phyloP scores from a whole-genome alignment of 2,797 vertebrate species.

The Tauraco hartlaubi region DNA sequence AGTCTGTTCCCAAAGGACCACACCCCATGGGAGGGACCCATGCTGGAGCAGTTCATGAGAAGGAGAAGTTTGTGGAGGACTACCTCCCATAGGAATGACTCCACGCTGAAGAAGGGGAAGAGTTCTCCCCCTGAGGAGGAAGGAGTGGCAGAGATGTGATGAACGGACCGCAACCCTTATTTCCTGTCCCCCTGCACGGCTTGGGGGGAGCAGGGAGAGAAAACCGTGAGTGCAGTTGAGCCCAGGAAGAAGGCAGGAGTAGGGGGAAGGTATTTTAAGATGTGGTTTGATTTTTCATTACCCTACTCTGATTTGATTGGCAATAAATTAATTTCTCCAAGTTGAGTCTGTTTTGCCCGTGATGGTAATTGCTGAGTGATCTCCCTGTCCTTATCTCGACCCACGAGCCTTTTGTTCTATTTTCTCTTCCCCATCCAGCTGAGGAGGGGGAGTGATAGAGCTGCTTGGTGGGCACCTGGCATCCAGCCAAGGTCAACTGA shows the following conservation, averaged over 20 bases:
- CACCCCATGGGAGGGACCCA: background rate
- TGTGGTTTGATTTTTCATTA: background rate
- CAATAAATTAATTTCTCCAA: background rate
- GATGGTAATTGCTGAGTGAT: background rate
- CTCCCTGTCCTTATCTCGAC: background rate
- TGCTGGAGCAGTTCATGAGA: background rate
- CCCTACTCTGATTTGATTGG: background rate
- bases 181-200: rapidly evolving
- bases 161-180: background rate
- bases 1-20: no score
- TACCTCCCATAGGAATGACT: background rate
- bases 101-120: background rate
- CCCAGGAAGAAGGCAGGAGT: background rate
- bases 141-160: background rate
- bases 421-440: background rate
- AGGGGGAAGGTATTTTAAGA: background rate
- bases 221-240: background rate
- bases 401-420: rapidly evolving
- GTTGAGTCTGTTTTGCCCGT: background rate
- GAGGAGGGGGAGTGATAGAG: background rate
- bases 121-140: background rate
- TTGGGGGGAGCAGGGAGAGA: background rate
- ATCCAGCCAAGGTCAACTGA: background rate
- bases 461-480: background rate
- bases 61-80: background rate